Percentiles rank a stretch among this genome's conserved stretches.
Conservation (phyloP, 2,797 vertebrate species). For the Hephaestus fuliginosus region DNA sequence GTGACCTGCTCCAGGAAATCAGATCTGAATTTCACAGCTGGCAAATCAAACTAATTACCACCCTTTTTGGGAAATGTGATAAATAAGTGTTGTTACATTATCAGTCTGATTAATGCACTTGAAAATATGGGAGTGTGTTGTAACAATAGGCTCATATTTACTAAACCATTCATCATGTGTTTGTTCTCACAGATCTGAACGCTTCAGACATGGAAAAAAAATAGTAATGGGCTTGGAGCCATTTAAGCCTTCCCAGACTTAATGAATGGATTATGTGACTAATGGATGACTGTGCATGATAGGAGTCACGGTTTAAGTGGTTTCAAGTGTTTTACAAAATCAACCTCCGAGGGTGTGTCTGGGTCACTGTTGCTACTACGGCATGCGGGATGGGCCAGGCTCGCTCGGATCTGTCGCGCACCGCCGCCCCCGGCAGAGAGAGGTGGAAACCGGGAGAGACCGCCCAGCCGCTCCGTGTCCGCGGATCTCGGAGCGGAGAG, state of each 20-base stretch:
- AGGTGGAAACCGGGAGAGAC: slow-evolving; percentile 66
- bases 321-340: slow-evolving; percentile 26
- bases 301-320: slow-evolving; percentile 27
- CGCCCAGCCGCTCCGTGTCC: slow-evolving; percentile 45
- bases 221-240: neutral
- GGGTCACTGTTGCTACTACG: slow-evolving; percentile 74
- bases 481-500: slow-evolving; percentile 39
- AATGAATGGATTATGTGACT: slow-evolving; percentile 53
- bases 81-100: slow-evolving; percentile 3
- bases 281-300: slow-evolving; percentile 36
- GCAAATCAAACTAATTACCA: neutral
- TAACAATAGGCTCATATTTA: neutral
- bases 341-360: slow-evolving; percentile 73
- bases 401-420: slow-evolving; percentile 63
- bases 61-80: neutral
- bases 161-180: slow-evolving; percentile 35
- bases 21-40: neutral
- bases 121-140: neutral
- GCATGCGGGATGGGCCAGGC: slow-evolving; percentile 85
- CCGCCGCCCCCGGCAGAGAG: slow-evolving; percentile 53
- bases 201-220: neutral
- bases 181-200: slow-evolving; percentile 61
- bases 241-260: slow-evolving; percentile 9
- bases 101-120: slow-evolving; percentile 1
- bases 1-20: neutral